These are phyloP conservation scores for Apamea crenata DNA, from an alignment of 2,888 invertebrate species.

Conservation along the genomic window DNA sequence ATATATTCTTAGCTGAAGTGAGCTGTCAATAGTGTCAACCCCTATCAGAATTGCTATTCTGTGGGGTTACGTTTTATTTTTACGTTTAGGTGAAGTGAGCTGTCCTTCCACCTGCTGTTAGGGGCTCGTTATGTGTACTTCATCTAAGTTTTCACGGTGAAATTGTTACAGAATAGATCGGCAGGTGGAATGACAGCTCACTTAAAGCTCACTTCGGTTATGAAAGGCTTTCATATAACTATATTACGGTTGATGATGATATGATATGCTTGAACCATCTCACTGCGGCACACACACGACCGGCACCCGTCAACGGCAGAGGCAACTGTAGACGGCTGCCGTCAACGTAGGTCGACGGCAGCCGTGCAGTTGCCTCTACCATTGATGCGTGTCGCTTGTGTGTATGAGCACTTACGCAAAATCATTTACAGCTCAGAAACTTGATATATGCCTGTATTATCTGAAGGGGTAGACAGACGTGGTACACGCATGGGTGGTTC, in stretches of 20 bases:
- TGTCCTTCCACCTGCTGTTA: too few relatives aligned
- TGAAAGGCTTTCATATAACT: not conserved
- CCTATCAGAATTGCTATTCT: too few relatives aligned
- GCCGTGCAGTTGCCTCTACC: not conserved
- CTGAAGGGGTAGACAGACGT: not conserved
- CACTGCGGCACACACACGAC: not conserved
- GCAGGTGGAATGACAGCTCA: not conserved
- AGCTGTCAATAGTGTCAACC: too few relatives aligned
- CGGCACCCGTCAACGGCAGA: not conserved
- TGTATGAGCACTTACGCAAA: not conserved
- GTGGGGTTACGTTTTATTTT: too few relatives aligned
- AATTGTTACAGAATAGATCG: too few relatives aligned
- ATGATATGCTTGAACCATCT: not conserved
- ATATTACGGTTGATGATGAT: too few relatives aligned
- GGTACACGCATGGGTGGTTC: not conserved
- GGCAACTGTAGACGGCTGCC: not conserved
- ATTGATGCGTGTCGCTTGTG: too few relatives aligned
- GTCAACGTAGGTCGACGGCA: too few relatives aligned
- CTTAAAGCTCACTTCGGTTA: not conserved
- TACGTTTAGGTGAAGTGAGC: too few relatives aligned
- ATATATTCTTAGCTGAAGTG: not conserved
- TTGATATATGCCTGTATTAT: not conserved
- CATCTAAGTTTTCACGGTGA: too few relatives aligned
- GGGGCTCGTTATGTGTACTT: too few relatives aligned
- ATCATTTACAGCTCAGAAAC: not conserved